Evolutionary conservation across 2,113 vertebrate genomes (phyloP).

Genomic region (Platichthys stellatus): DNA sequence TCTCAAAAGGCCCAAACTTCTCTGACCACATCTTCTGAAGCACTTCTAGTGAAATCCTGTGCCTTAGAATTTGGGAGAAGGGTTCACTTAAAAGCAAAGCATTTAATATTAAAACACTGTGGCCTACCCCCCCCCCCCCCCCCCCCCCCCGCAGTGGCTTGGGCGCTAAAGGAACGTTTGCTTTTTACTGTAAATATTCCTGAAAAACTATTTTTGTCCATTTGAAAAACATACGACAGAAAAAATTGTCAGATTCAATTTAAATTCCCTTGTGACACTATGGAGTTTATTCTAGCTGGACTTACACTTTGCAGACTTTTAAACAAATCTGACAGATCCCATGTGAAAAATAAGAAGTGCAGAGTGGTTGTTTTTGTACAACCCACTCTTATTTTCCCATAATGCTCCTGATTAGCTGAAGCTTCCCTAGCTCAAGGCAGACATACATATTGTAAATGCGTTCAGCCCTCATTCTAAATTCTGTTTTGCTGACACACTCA

Average conservation of each 20-base stretch:
- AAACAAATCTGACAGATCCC: neutral
- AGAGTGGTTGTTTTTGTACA: neutral
- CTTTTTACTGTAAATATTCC: neutral
- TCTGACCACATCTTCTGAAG: neutral
- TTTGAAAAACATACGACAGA: neutral
- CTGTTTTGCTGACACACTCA: conserved; percentile 6
- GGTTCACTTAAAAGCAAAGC: neutral
- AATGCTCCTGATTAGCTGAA: neutral
- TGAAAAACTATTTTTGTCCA: neutral
- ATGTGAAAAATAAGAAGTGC: neutral
- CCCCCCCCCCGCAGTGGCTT: neutral
- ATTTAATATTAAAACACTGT: conserved; percentile 14
- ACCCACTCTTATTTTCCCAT: conserved; percentile 1
- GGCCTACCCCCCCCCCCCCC: too few relatives aligned
- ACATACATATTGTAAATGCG: conserved; percentile 29
- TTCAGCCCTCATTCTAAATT: conserved; percentile 7
- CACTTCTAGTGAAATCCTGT: neutral
- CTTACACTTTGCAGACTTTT: neutral
- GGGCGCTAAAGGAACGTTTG: neutral
- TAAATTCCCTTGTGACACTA: neutral
- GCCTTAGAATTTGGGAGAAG: neutral
- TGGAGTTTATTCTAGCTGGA: neutral
- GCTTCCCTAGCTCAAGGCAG: conserved; percentile 9
- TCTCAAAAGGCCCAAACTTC: neutral
- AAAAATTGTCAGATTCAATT: neutral